A percentile compares a stretch with the other conserved stretches of the same genome.
Conservation (phyloP, 1,140 invertebrate genomes). For the Ostrea denselamellosa region DNA sequence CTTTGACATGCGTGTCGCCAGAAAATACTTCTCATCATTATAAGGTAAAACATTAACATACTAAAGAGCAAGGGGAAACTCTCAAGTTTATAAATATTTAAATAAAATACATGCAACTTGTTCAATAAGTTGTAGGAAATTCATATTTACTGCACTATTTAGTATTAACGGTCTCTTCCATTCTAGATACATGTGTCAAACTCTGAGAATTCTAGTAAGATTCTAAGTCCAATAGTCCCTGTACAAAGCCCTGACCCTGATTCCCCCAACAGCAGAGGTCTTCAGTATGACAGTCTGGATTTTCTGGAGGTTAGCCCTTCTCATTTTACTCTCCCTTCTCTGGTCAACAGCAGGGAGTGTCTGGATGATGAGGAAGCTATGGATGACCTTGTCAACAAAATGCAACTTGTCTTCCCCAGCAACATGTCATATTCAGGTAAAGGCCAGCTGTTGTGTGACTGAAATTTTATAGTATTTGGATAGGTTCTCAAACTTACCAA, state of each 20-base stretch:
- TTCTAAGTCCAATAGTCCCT: constrained; percentile 13
- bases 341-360: constrained; percentile 48
- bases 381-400: constrained; percentile 63
- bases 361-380: constrained; percentile 65
- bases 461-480: background rate
- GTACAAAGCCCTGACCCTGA: constrained; percentile 33
- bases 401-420: constrained; percentile 63
- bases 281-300: constrained; percentile 45
- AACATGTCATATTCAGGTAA: constrained; percentile 61
- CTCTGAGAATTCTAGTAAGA: constrained; percentile 4
- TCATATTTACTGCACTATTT: background rate
- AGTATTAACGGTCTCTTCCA: background rate
- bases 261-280: constrained; percentile 19
- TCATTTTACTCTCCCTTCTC: constrained; percentile 56
- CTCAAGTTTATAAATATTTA: background rate
- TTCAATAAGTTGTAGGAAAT: background rate
- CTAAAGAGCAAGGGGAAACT: background rate
- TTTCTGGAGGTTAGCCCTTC: constrained; percentile 54
- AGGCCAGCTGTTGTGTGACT: background rate
- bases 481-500: too few relatives aligned
- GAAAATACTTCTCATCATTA: constrained; percentile 11
- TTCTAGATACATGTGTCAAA: background rate
- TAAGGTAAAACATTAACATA: background rate
- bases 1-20: background rate
- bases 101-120: background rate